A percentile compares a stretch with the other conserved stretches of the same genome.
Evolutionary conservation across 1,140 invertebrate species (phyloP).

Genomic region (Drosophila subobscura): DNA sequence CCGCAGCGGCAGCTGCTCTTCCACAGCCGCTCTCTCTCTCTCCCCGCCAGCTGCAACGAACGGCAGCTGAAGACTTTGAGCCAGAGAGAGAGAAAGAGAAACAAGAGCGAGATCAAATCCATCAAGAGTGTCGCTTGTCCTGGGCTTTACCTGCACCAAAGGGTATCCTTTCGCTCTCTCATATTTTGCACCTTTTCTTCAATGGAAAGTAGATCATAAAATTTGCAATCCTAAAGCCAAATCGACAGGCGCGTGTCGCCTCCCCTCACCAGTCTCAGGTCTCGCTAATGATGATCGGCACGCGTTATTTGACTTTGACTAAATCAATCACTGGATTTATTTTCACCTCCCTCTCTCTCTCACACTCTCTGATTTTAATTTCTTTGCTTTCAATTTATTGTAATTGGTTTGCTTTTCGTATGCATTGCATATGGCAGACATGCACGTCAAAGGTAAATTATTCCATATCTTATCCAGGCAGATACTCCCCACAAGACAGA

Average conservation of each 20-base stretch:
- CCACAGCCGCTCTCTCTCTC: too few species aligned
- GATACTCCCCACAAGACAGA: slow-evolving; percentile 21
- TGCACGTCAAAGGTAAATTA: slow-evolving; percentile 7
- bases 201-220: slow-evolving; percentile 52
- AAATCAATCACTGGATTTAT: too few species aligned
- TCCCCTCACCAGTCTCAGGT: too few species aligned
- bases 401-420: neutral
- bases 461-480: slow-evolving; percentile 16
- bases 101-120: neutral
- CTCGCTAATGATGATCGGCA: slow-evolving; percentile 10
- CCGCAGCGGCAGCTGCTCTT: too few species aligned
- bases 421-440: neutral
- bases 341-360: too few species aligned
- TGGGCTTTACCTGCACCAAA: slow-evolving; percentile 24
- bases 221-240: slow-evolving; percentile 4
- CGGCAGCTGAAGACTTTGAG: too few species aligned
- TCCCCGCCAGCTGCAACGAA: too few species aligned
- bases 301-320: too few species aligned
- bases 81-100: slow-evolving; percentile 4
- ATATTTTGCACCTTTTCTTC: slow-evolving; percentile 26
- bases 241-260: slow-evolving; percentile 34
- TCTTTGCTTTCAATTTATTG: too few species aligned
- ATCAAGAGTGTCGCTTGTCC: slow-evolving; percentile 2
- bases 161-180: slow-evolving; percentile 2
- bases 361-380: too few species aligned